phyloP scores from a whole-genome alignment of 2,113 vertebrate genomes.

The Isichthys henryi region DNA sequence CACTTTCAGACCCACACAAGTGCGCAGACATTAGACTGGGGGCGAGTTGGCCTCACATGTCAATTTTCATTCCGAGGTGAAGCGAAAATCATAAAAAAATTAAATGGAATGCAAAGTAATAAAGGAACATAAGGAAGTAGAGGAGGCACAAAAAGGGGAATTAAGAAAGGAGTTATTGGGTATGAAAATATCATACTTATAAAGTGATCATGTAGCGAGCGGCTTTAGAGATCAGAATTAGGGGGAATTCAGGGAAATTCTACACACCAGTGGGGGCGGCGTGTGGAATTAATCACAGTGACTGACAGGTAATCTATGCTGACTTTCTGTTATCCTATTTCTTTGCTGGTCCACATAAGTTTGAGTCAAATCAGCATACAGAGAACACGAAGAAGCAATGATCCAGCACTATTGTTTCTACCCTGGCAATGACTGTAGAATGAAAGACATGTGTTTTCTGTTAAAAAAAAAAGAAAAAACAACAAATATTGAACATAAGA shows the following conservation, averaged over 20 bases:
- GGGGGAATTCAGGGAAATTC: conserved; percentile 41
- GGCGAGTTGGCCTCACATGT: conserved; percentile 40
- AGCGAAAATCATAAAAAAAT: conserved; percentile 32
- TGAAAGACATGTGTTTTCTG: not conserved
- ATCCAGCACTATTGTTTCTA: not conserved
- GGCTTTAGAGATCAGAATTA: conserved; percentile 46
- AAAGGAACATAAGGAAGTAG: conserved; percentile 6
- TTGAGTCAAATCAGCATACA: not conserved
- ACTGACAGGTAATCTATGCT: conserved; percentile 21
- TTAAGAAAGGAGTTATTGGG: conserved; percentile 29
- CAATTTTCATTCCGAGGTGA: conserved; percentile 49
- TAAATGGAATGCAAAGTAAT: conserved; percentile 24
- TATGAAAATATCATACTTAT: conserved; percentile 35
- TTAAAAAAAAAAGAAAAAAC: not conserved
- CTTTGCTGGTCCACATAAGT: not conserved
- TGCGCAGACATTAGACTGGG: conserved; percentile 32
- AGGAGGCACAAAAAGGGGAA: conserved; percentile 17
- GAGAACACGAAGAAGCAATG: not conserved
- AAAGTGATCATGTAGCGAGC: conserved; percentile 18
- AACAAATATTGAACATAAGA: not conserved
- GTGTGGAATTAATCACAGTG: conserved; percentile 46
- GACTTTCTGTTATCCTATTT: not conserved
- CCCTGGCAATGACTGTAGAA: not conserved
- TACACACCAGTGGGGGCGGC: conserved; percentile 44
- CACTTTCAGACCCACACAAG: not conserved